phyloP scores from a whole-genome alignment of 2,888 invertebrate species.

The Acrobasis repandana region DNA sequence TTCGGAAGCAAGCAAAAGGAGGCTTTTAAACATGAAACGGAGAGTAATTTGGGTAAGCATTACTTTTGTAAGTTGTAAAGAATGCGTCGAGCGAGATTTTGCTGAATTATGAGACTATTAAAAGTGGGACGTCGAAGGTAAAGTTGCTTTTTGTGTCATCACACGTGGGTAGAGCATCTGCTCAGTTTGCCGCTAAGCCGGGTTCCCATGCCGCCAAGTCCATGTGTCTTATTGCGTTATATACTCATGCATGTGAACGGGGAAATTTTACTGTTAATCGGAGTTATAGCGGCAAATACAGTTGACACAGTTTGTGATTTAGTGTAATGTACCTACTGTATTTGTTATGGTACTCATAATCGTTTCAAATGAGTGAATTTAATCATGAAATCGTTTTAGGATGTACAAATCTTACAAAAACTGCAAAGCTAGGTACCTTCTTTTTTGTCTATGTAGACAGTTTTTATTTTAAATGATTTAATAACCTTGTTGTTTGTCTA shows the following conservation, averaged over 20 bases:
- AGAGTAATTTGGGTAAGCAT: conserved; percentile 65
- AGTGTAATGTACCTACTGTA: not conserved
- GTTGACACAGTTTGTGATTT: conserved; percentile 48
- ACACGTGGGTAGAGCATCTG: conserved; percentile 28
- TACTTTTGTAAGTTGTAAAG: conserved; percentile 11
- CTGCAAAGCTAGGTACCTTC: too few species aligned
- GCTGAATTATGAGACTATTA: not conserved
- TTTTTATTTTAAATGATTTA: too few species aligned
- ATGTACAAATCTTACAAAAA: too few species aligned
- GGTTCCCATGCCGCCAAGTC: conserved; percentile 22
- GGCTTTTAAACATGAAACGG: conserved; percentile 59
- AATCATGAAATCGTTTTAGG: not conserved
- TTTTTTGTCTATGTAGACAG: too few species aligned
- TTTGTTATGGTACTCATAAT: conserved; percentile 27
- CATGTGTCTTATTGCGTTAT: conserved; percentile 39
- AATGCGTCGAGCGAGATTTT: not conserved
- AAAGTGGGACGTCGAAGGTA: not conserved
- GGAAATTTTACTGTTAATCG: conserved; percentile 48
- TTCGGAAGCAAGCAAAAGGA: conserved; percentile 66
- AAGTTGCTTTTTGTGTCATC: not conserved
- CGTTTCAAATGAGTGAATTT: conserved; percentile 9
- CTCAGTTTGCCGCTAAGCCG: conserved; percentile 30
- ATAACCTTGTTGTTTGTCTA: too few species aligned
- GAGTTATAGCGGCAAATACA: conserved; percentile 43
- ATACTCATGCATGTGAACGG: conserved; percentile 40